Conservation (phyloP, 2,113 vertebrate genomes). For the Chascanopsetta lugubris region DNA sequence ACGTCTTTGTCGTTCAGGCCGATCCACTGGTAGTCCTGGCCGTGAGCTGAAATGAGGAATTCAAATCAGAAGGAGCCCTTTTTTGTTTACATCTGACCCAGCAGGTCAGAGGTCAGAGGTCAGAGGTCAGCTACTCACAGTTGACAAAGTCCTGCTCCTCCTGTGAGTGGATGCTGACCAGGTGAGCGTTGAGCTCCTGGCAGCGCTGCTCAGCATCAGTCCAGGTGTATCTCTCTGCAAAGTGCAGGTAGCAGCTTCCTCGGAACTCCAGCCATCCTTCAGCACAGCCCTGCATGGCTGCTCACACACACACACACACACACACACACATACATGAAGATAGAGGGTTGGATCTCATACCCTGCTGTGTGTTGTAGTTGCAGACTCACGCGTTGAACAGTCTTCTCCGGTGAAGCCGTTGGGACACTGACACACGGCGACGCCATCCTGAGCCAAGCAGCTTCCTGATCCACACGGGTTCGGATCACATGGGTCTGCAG, state of each 20-base stretch:
- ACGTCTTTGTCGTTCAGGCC: conserved; percentile 91
- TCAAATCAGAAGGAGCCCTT: too few relatives aligned
- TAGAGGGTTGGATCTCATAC: too few relatives aligned
- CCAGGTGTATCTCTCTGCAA: conserved; percentile 89
- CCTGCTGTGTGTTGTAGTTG: background rate
- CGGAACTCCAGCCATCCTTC: conserved; percentile 92
- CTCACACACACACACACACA: conserved; percentile 25
- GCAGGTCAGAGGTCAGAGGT: background rate
- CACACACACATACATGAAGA: conserved; percentile 29
- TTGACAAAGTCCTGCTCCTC: conserved; percentile 95
- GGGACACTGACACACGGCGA: conserved; percentile 66
- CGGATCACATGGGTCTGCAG: conserved; percentile 63
- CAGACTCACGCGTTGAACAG: conserved; percentile 65
- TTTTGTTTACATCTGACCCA: background rate
- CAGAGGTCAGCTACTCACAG: conserved; percentile 85
- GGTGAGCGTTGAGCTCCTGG: conserved; percentile 86
- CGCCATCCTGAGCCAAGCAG: conserved; percentile 65
- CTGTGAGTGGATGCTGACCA: conserved; percentile 91
- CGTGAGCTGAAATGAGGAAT: too few relatives aligned
- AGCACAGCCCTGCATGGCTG: conserved; percentile 86
- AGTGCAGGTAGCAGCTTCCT: conserved; percentile 92
- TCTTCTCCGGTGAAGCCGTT: conserved; percentile 48
- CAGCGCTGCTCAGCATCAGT: conserved; percentile 89
- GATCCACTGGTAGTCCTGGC: conserved; percentile 95
- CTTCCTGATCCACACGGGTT: conserved; percentile 68